These are phyloP conservation scores for Hyppa rectilinea DNA, from an alignment of 2,888 invertebrate species.

Conservation along the genomic window DNA sequence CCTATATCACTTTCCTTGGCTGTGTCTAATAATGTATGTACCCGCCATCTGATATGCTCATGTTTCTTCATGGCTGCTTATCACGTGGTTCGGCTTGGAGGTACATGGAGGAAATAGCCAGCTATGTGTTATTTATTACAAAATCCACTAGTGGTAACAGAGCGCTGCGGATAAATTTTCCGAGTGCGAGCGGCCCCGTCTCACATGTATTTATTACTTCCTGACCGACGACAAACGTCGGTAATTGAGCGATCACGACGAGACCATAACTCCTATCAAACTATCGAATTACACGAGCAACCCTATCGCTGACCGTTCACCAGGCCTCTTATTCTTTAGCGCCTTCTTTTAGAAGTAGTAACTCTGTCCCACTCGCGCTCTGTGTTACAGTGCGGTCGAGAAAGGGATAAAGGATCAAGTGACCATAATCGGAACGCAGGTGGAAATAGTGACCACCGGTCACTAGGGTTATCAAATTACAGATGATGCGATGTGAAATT, in stretches of 20 bases:
- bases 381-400: conserved; percentile 30
- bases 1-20: not conserved
- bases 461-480: conserved; percentile 85
- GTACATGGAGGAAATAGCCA: conserved; percentile 50
- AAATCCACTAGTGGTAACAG: conserved; percentile 50
- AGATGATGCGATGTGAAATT: conserved; percentile 82
- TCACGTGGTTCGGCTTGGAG: conserved; percentile 34
- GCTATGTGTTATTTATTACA: conserved; percentile 59
- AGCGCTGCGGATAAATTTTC: conserved; percentile 61
- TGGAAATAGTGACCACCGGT: conserved; percentile 87
- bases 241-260: conserved; percentile 88
- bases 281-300: conserved; percentile 85
- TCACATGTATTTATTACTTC: conserved; percentile 85
- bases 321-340: conserved; percentile 68
- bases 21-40: conserved; percentile 10
- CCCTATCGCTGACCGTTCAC: conserved; percentile 78
- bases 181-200: conserved; percentile 61
- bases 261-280: conserved; percentile 81
- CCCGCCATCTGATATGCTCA: conserved; percentile 40
- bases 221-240: conserved; percentile 81
- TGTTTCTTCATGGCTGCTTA: conserved; percentile 28
- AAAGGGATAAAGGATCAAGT: conserved; percentile 65
- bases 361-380: conserved; percentile 65
- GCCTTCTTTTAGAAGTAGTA: conserved; percentile 70
- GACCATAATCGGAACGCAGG: conserved; percentile 78